Evolutionary conservation across 1,140 invertebrate genomes (phyloP), one percentile per base, ranked within the genome.

Genomic region (Cotesia vestalis): DNA sequence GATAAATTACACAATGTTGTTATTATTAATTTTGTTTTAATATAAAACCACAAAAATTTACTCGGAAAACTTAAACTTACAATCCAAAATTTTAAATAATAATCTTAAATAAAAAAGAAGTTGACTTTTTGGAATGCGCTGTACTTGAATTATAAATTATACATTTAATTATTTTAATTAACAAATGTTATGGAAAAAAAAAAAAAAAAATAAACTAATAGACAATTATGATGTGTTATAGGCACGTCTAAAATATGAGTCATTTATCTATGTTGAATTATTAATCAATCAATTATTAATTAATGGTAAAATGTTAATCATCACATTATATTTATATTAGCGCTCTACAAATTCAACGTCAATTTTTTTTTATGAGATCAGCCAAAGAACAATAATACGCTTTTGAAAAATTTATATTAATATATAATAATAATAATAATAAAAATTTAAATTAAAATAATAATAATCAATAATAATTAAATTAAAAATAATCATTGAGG

Each of bases 341-440:
- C 40, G 40, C 4, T 72, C 34, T 69, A 74, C 66, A 60, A 55
- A 71, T 76, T 76, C 68, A 34, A 79, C 60, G 66, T 78, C 80
- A 79, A 82, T 46, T 46, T 46, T 46, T 46, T 9, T 46, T 9
- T 9, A 46, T 46, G 40, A 46, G 40, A 46, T 46, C 40, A 46
- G 40, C 40, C 40, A 46, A 46, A 46, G 6, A 11, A 46, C 40
- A 46, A 40, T 46, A 46, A 78, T 76, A 79, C 76, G 80, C 74
- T 75, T 82, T 82, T 81, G 71, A 78, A 76, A 80, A 81, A 77
- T 76, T 17, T 38, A 66, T 80, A 77, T 78, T 81, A 81, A 81
- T 75, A 78, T 78, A 46, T 46, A 46, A 46, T 46, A 8, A 46
- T 46, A 6, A 46, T 46, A 46, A 46, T 8, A 46, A 46, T 46